Conservation (phyloP, 2,797 vertebrate genomes). For the Momotus momota region DNA sequence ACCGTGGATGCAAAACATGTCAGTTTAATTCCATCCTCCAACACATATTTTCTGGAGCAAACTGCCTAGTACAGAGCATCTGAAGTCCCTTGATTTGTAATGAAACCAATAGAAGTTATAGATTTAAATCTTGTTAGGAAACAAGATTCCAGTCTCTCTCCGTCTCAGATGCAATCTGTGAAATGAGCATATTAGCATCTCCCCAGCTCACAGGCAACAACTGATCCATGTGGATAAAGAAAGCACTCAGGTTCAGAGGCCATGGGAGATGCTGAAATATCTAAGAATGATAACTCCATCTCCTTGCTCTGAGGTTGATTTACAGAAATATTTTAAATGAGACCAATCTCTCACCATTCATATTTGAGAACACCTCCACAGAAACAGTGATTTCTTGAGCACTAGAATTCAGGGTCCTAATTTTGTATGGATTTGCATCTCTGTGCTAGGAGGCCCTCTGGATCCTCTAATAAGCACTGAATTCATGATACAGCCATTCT, state of each 20-base stretch:
- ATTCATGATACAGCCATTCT: conserved; percentile 28
- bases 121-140: conserved; percentile 24
- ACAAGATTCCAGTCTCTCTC: neutral
- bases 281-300: neutral
- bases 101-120: neutral
- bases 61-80: neutral
- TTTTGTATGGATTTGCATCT: conserved; percentile 41
- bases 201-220: neutral
- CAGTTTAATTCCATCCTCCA: neutral
- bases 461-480: conserved; percentile 7
- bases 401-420: neutral
- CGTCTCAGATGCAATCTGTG: neutral
- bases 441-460: neutral
- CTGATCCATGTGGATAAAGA: neutral
- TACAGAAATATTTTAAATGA: neutral
- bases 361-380: neutral
- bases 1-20: neutral
- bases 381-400: neutral
- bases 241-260: neutral
- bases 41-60: neutral
- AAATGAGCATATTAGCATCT: neutral
- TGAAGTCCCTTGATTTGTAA: neutral
- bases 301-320: neutral
- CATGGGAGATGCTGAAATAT: neutral
- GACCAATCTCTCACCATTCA: neutral